These are phyloP conservation scores for Illadopsis cleaveri DNA, from an alignment of 2,113 vertebrate species.

Conservation along the genomic window DNA sequence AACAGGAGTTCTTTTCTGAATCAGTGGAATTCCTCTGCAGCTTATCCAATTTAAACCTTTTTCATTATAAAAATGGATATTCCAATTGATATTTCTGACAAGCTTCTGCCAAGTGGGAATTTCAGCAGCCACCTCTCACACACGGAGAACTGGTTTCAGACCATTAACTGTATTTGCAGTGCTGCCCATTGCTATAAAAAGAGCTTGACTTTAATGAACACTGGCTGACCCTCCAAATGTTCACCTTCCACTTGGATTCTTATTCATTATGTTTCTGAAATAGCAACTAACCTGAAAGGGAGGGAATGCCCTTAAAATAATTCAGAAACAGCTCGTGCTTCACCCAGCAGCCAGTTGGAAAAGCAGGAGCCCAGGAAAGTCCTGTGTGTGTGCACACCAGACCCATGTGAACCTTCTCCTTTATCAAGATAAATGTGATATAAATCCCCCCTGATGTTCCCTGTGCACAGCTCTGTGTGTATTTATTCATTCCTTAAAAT, in stretches of 20 bases:
- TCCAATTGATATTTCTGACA: slow-evolving; percentile 5
- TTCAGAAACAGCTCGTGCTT: neutral
- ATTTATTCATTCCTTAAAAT: neutral
- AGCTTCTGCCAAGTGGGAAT: slow-evolving; percentile 7
- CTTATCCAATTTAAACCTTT: slow-evolving; percentile 48
- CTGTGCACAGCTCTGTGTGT: neutral
- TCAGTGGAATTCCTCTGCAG: neutral
- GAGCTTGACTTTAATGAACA: slow-evolving; percentile 29
- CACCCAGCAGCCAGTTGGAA: neutral
- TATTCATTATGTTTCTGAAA: slow-evolving; percentile 36
- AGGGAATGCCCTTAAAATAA: slow-evolving; percentile 27
- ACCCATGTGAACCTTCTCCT: neutral
- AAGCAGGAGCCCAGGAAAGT: neutral
- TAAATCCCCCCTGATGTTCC: neutral
- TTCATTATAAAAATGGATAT: slow-evolving; percentile 17
- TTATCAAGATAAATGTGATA: neutral
- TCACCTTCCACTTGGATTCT: slow-evolving; percentile 27
- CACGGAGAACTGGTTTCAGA: neutral
- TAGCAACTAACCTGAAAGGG: neutral
- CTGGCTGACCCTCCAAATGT: slow-evolving; percentile 30
- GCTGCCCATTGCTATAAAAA: slow-evolving; percentile 26
- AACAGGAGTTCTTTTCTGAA: slow-evolving; percentile 27
- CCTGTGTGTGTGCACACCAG: neutral
- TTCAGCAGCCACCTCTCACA: neutral
- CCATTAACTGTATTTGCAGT: slow-evolving; percentile 33